Evolutionary conservation across 2,888 invertebrate species (phyloP).

Genomic region (Pandemis heparana): DNA sequence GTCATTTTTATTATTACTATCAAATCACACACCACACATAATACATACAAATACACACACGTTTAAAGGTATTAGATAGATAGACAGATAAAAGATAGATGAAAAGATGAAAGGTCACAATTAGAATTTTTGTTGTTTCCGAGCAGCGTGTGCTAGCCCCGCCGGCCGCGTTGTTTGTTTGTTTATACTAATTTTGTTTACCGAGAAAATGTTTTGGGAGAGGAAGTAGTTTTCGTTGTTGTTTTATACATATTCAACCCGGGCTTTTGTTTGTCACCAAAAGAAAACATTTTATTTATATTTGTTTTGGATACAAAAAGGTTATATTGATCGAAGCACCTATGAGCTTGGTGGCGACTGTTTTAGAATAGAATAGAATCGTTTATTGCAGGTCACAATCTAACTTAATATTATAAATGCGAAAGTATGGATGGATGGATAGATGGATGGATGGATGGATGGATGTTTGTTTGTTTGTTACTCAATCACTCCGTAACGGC

Average conservation of each 20-base stretch:
- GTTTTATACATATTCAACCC: not conserved
- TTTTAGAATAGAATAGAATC: not conserved
- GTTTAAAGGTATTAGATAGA: too few relatives aligned
- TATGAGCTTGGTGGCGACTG: not conserved
- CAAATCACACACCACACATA: too few relatives aligned
- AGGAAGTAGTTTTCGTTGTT: conserved; percentile 15
- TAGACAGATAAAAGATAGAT: too few relatives aligned
- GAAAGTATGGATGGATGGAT: too few relatives aligned
- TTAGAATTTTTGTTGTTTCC: not conserved
- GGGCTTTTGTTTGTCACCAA: not conserved
- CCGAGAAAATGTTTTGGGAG: conserved; percentile 29
- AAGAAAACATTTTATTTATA: not conserved
- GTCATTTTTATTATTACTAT: too few relatives aligned
- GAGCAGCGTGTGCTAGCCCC: conserved; percentile 7
- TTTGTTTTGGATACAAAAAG: not conserved
- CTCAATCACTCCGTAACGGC: too few relatives aligned
- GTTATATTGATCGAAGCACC: not conserved
- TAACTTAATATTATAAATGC: too few relatives aligned
- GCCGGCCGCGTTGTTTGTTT: conserved; percentile 19
- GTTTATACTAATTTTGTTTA: conserved; percentile 35
- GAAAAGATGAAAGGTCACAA: too few relatives aligned
- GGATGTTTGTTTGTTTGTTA: too few relatives aligned
- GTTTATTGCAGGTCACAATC: too few relatives aligned
- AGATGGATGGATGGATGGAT: too few relatives aligned
- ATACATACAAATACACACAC: too few relatives aligned